Conservation (phyloP, 2,888 invertebrate genomes). For the Mimachlamys varia region DNA sequence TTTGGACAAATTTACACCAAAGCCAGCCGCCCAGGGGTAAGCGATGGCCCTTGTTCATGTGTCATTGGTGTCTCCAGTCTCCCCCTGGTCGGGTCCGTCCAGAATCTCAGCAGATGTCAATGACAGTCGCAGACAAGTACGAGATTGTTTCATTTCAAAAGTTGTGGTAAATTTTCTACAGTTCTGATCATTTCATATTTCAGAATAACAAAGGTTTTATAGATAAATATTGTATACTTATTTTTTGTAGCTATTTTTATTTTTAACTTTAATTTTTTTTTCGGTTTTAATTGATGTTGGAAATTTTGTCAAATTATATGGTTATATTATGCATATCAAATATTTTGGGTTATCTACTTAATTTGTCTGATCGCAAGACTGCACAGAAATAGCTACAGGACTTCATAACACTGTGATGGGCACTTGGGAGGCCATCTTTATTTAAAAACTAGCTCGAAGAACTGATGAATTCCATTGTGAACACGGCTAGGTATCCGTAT, state of each 20-base stretch:
- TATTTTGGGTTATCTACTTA: neutral
- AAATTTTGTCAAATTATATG: neutral
- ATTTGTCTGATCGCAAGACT: neutral
- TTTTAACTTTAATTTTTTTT: neutral
- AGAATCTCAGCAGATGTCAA: neutral
- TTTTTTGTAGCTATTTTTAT: neutral
- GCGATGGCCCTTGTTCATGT: neutral
- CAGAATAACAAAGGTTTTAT: neutral
- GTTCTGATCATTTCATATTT: neutral
- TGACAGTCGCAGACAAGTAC: neutral
- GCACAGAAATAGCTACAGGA: slow-evolving; percentile 11
- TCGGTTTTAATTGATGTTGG: neutral
- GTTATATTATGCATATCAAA: neutral
- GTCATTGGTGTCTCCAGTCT: neutral
- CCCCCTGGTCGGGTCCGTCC: neutral
- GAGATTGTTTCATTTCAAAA: neutral
- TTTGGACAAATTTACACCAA: slow-evolving; percentile 14
- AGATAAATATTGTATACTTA: neutral
- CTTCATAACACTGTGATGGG: neutral
- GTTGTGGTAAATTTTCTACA: neutral
- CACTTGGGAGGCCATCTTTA: neutral
- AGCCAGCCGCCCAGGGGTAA: neutral
- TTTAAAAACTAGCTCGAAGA: neutral
- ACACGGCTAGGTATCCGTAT: slow-evolving; percentile 28
- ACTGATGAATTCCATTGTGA: neutral